Evolutionary conservation across 92 coral and sea anemone species (phyloP).

Genomic region (Desmophyllum pertusum): DNA sequence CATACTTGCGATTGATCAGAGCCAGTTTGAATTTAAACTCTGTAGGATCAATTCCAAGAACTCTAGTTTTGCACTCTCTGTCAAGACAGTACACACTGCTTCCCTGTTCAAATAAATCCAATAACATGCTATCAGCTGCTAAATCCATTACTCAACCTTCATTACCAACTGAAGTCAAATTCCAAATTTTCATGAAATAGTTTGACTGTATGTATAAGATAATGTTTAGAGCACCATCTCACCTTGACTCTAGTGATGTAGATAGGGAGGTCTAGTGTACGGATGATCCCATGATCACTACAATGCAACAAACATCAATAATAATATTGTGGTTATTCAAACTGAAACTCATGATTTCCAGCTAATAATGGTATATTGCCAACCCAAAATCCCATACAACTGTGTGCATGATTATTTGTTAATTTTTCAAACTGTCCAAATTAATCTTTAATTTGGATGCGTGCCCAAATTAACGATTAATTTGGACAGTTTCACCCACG

Average conservation of each 20-base stretch:
- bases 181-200: background rate
- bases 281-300: conserved; percentile 98
- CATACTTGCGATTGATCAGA: conserved; percentile 94
- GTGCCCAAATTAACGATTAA: too few relatives aligned
- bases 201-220: background rate
- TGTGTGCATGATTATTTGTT: too few relatives aligned
- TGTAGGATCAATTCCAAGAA: conserved; percentile 96
- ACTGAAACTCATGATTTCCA: background rate
- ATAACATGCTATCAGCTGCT: background rate
- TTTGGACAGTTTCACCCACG: too few relatives aligned
- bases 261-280: conserved; percentile 95
- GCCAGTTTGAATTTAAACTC: conserved; percentile 98
- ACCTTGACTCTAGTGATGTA: conserved; percentile 99
- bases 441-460: too few relatives aligned
- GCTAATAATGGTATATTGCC: background rate
- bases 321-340: background rate
- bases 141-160: background rate
- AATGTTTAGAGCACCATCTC: background rate
- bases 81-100: conserved; percentile 98
- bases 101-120: conserved; percentile 68
- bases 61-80: conserved; percentile 96
- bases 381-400: too few relatives aligned
- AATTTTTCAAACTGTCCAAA: too few relatives aligned
- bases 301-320: background rate
- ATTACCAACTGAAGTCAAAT: background rate